These are phyloP conservation scores for Apogon talboti DNA, from an alignment of 2,797 vertebrate species.

Conservation along the genomic window DNA sequence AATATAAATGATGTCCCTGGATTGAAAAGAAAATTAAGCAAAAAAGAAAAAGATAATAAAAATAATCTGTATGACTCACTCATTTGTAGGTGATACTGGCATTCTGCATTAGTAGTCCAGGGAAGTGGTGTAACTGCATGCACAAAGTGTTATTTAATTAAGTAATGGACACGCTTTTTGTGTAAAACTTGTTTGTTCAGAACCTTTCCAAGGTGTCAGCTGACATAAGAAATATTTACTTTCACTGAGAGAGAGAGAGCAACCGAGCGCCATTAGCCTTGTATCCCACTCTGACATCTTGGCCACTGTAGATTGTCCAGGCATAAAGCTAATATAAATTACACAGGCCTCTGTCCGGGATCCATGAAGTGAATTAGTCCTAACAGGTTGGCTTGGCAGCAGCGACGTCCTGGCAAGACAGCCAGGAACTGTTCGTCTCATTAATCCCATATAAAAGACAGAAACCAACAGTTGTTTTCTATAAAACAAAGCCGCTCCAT, in stretches of 20 bases:
- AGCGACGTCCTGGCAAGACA: conserved; percentile 4
- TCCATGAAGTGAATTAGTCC: conserved; percentile 56
- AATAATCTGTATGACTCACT: conserved; percentile 15
- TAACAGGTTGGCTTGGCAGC: conserved; percentile 61
- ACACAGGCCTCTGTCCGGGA: conserved; percentile 51
- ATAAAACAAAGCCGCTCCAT: conserved; percentile 17
- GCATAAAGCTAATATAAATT: conserved; percentile 53
- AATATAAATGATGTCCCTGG: conserved; percentile 30
- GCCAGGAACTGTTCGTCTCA: conserved; percentile 33
- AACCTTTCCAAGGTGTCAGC: conserved; percentile 34
- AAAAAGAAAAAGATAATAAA: conserved; percentile 10
- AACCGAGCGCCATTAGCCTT: conserved; percentile 36
- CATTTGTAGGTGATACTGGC: conserved; percentile 1
- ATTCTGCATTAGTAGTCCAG: conserved; percentile 6
- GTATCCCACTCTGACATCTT: conserved; percentile 43
- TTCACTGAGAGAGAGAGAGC: conserved; percentile 22
- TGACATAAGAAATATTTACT: conserved; percentile 42
- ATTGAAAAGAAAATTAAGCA: background rate
- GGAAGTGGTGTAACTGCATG: conserved; percentile 17
- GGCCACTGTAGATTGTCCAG: conserved; percentile 25
- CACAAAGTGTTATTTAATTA: conserved; percentile 22
- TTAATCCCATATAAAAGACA: conserved; percentile 27
- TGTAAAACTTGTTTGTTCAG: conserved; percentile 32
- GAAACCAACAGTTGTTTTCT: conserved; percentile 30
- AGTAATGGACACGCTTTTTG: conserved; percentile 42